These are phyloP conservation scores for Triplophysa siluroides DNA, from an alignment of 2,113 vertebrate genomes.

Conservation along the genomic window DNA sequence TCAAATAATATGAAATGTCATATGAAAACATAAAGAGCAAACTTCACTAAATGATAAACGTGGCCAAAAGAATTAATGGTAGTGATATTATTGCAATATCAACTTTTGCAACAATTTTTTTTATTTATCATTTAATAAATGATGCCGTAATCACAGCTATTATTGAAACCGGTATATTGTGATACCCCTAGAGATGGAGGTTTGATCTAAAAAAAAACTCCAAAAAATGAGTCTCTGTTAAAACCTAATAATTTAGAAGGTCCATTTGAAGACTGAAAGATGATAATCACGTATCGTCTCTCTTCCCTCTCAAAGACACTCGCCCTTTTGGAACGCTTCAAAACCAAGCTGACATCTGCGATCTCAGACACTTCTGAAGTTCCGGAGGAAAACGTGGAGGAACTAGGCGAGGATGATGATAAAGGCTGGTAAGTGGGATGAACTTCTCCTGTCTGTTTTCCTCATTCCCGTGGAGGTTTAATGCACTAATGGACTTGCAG, in stretches of 20 bases:
- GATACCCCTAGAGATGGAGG: too few relatives aligned
- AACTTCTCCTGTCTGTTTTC: not conserved
- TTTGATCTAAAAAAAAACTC: too few relatives aligned
- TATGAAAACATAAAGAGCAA: too few relatives aligned
- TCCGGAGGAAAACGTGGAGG: constrained; percentile 71
- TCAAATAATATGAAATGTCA: not conserved
- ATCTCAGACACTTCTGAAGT: constrained; percentile 86
- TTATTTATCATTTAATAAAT: too few relatives aligned
- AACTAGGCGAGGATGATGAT: constrained; percentile 87
- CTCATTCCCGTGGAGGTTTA: constrained; percentile 10
- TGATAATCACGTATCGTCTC: not conserved
- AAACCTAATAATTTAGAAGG: too few relatives aligned
- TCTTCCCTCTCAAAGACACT: constrained; percentile 79
- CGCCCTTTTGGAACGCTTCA: constrained; percentile 87
- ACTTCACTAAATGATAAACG: too few relatives aligned
- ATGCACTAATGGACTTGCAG: constrained; percentile 21
- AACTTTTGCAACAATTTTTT: too few relatives aligned
- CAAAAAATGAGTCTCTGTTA: too few relatives aligned
- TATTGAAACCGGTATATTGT: too few relatives aligned
- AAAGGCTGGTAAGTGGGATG: constrained; percentile 87
- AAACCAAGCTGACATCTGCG: constrained; percentile 89
- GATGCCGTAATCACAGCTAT: too few relatives aligned
- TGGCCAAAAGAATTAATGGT: too few relatives aligned
- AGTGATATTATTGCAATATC: too few relatives aligned
- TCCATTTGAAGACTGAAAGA: not conserved